Percentiles rank a stretch among this genome's conserved stretches.
Conservation (phyloP, 2,888 invertebrate genomes). For the Argyresthia goedartella region DNA sequence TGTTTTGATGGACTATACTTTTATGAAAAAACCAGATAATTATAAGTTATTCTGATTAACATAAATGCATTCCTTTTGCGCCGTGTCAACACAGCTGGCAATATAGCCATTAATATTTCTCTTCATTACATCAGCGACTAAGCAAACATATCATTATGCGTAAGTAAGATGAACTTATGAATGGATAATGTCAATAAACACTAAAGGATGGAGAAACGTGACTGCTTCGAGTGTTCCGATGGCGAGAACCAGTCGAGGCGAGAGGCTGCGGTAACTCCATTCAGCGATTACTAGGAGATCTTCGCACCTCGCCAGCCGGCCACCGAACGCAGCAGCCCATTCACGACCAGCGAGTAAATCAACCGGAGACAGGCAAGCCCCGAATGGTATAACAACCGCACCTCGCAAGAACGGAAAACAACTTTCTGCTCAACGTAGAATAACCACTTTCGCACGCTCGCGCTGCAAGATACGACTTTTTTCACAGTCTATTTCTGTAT, state of each 20-base stretch:
- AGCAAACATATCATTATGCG: too few species aligned
- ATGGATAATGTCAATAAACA: too few species aligned
- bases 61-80: too few species aligned
- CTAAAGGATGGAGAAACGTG: neutral
- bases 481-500: slow-evolving; percentile 56
- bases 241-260: slow-evolving; percentile 9
- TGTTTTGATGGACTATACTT: too few species aligned
- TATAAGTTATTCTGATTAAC: too few species aligned
- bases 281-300: slow-evolving; percentile 50
- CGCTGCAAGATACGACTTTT: slow-evolving; percentile 56
- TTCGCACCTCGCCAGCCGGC: slow-evolving; percentile 54
- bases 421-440: slow-evolving; percentile 54
- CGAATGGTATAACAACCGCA: slow-evolving; percentile 39
- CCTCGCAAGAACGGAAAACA: slow-evolving; percentile 56
- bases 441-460: slow-evolving; percentile 61
- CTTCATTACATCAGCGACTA: too few species aligned
- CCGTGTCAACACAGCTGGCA: too few species aligned
- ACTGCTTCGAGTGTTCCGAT: neutral
- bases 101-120: too few species aligned
- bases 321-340: slow-evolving; percentile 60
- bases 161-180: too few species aligned
- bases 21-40: too few species aligned
- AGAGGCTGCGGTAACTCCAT: slow-evolving; percentile 37
- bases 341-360: slow-evolving; percentile 64
- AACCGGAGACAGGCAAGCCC: slow-evolving; percentile 44